Conservation (phyloP, 2,113 vertebrate species). For the Procavia capensis region DNA sequence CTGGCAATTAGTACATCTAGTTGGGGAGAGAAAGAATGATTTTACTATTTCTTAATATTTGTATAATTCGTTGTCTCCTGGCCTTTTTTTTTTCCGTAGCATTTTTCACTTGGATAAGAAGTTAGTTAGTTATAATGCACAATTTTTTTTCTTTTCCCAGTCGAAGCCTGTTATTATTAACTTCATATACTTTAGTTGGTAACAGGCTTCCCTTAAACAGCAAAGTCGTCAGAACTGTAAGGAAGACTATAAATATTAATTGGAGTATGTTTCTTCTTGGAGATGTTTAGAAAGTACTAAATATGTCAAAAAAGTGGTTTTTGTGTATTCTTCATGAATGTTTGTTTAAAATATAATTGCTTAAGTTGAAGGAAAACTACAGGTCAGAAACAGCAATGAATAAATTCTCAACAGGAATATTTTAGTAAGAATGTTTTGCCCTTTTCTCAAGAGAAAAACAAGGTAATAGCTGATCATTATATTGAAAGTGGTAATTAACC, state of each 20-base stretch:
- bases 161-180: background rate
- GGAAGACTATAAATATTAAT: conserved; percentile 83
- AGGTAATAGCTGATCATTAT: conserved; percentile 72
- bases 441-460: conserved; percentile 79
- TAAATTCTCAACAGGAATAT: conserved; percentile 84
- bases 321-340: conserved; percentile 80
- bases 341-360: conserved; percentile 87
- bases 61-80: background rate
- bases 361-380: conserved; percentile 77
- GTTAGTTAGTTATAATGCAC: background rate
- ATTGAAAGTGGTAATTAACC: conserved; percentile 82
- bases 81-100: background rate
- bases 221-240: conserved; percentile 57
- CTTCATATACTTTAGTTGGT: conserved; percentile 19
- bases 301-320: conserved; percentile 74
- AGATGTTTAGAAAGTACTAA: conserved; percentile 70
- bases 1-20: background rate
- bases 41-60: conserved; percentile 35
- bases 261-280: conserved; percentile 75
- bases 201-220: conserved; percentile 53
- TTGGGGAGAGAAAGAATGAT: background rate
- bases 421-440: conserved; percentile 75
- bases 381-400: conserved; percentile 80
- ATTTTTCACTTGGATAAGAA: conserved; percentile 36
- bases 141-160: background rate